phyloP scores from a whole-genome alignment of 2,797 vertebrate species.

The Hydrocynus forskahlii region DNA sequence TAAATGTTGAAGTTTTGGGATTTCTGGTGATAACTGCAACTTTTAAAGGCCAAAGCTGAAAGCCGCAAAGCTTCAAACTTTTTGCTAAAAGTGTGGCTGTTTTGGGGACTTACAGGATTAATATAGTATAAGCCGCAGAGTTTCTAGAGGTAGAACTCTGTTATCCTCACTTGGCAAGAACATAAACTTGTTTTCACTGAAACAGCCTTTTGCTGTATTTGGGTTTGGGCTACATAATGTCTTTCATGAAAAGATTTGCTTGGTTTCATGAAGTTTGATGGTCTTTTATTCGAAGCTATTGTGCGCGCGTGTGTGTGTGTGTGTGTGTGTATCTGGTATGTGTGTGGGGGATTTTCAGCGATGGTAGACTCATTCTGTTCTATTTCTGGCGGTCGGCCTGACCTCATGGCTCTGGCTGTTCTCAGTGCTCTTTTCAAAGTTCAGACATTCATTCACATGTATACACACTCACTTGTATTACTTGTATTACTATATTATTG shows the following conservation, averaged over 20 bases:
- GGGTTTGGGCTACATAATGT: not conserved
- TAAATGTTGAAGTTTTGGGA: too few species aligned
- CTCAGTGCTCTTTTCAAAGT: conserved; percentile 62
- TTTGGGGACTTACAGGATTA: not conserved
- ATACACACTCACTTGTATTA: conserved; percentile 41
- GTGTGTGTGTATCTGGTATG: conserved; percentile 23
- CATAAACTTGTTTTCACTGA: conserved; percentile 6
- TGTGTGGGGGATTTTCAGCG: conserved; percentile 54
- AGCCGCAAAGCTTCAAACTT: not conserved
- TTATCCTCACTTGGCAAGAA: not conserved
- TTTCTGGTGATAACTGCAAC: too few species aligned
- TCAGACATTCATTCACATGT: conserved; percentile 59
- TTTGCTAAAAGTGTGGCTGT: not conserved
- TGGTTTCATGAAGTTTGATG: not conserved
- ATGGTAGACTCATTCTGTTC: conserved; percentile 56
- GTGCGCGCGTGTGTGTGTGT: conserved; percentile 23
- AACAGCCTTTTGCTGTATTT: not conserved
- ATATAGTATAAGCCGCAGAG: not conserved
- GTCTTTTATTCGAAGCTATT: conserved; percentile 56
- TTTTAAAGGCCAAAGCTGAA: not conserved
- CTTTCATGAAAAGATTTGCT: not conserved
- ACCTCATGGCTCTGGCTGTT: conserved; percentile 62
- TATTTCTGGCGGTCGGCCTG: conserved; percentile 72
- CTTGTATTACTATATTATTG: not conserved
- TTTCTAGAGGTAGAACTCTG: not conserved